phyloP scores from a whole-genome alignment of 2,888 invertebrate species.

The Mycalesis mineus region DNA sequence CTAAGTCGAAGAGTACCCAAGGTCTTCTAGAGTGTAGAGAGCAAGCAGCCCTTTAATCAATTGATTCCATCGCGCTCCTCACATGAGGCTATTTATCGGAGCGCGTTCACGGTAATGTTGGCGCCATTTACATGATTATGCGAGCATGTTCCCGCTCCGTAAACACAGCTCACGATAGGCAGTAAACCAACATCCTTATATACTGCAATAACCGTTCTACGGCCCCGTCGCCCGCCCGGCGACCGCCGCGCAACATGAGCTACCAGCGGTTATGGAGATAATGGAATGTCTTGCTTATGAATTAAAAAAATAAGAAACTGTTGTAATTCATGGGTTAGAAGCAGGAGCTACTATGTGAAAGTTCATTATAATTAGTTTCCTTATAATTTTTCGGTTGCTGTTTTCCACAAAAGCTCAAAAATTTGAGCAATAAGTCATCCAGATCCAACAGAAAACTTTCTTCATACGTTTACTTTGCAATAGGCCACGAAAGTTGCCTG shows the following conservation, averaged over 20 bases:
- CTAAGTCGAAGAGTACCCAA: too few species aligned
- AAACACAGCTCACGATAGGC: constrained; percentile 28
- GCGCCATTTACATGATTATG: constrained; percentile 35
- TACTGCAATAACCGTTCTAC: constrained; percentile 29
- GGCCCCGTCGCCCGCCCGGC: constrained; percentile 15
- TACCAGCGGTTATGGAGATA: neutral
- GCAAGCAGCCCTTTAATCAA: neutral
- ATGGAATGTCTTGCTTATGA: neutral
- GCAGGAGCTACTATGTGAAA: too few species aligned
- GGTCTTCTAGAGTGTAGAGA: neutral
- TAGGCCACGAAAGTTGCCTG: too few species aligned
- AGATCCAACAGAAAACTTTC: too few species aligned
- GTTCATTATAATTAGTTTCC: too few species aligned
- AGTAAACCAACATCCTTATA: constrained; percentile 32
- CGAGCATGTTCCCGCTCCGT: constrained; percentile 27
- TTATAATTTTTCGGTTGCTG: too few species aligned
- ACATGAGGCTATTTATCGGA: constrained; percentile 7
- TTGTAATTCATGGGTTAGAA: too few species aligned
- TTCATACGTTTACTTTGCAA: too few species aligned
- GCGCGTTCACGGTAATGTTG: constrained; percentile 24
- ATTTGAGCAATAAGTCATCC: too few species aligned
- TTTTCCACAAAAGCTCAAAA: too few species aligned
- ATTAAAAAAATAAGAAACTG: too few species aligned
- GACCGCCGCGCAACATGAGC: constrained; percentile 6
- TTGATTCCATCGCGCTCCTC: neutral